These are phyloP conservation scores for Calameuta filiformis DNA, from an alignment of 2,888 invertebrate species.

Conservation along the genomic window DNA sequence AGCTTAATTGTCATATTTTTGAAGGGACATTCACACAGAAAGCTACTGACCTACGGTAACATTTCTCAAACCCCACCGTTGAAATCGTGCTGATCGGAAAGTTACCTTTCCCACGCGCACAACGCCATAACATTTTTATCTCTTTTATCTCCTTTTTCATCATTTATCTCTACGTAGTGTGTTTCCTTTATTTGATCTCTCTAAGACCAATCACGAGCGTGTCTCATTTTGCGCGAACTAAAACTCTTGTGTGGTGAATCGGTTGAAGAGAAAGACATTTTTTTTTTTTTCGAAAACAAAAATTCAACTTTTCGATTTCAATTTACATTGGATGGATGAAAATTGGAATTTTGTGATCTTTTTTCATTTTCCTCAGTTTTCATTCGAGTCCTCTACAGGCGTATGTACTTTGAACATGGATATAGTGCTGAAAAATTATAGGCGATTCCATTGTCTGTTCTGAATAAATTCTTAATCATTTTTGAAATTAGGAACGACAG, in stretches of 20 bases:
- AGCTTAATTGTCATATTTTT: not conserved
- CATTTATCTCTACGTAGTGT: conserved; percentile 7
- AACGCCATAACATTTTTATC: not conserved
- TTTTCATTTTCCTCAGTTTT: not conserved
- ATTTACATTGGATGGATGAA: not conserved
- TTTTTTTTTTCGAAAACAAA: not conserved
- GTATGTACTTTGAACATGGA: not conserved
- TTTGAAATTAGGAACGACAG: not conserved
- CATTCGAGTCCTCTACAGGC: no score
- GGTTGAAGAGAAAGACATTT: not conserved
- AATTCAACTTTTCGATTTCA: not conserved
- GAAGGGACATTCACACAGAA: conserved; percentile 12
- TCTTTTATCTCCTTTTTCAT: conserved; percentile 17
- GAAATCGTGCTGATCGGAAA: conserved; percentile 5
- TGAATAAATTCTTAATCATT: not conserved
- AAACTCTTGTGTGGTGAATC: not conserved
- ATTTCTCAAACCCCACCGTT: conserved; percentile 18
- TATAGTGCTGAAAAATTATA: not conserved
- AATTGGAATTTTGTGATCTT: not conserved
- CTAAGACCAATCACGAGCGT: not conserved
- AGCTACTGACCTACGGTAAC: conserved; percentile 19
- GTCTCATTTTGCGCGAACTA: not conserved
- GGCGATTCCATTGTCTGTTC: not conserved
- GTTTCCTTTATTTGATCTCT: not conserved
- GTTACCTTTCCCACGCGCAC: not conserved